phyloP scores from a whole-genome alignment of 2,888 invertebrate species.

The Patella ulyssiponensis region DNA sequence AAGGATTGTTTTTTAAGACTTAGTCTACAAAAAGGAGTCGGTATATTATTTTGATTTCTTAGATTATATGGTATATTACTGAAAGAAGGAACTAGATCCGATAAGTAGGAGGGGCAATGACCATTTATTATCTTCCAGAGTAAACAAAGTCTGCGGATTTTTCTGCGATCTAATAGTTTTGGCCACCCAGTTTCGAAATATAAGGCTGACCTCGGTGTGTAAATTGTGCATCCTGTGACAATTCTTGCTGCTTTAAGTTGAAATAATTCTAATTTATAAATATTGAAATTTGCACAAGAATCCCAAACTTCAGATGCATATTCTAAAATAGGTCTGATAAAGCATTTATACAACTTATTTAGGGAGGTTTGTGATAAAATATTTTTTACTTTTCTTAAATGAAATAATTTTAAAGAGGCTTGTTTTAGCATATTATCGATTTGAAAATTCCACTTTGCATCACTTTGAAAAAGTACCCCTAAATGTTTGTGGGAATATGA shows the following conservation, averaged over 20 bases:
- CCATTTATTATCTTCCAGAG: not conserved
- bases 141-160: not conserved
- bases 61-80: too few relatives aligned
- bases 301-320: not conserved
- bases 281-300: not conserved
- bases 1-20: too few relatives aligned
- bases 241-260: not conserved
- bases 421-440: not conserved
- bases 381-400: not conserved
- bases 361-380: not conserved
- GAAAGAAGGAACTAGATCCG: not conserved
- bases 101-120: not conserved
- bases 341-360: not conserved
- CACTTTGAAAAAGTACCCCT: not conserved
- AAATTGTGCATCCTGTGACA: not conserved
- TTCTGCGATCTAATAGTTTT: not conserved
- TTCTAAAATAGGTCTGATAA: not conserved
- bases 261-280: not conserved
- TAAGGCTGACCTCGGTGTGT: not conserved
- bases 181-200: constrained; percentile 1
- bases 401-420: not conserved
- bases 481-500: not conserved
- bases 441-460: not conserved
- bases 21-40: too few relatives aligned
- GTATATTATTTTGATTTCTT: too few relatives aligned